Base-by-base conservation (phyloP, 1,140 invertebrate genomes). In the Brachionus plicatilis region DNA sequence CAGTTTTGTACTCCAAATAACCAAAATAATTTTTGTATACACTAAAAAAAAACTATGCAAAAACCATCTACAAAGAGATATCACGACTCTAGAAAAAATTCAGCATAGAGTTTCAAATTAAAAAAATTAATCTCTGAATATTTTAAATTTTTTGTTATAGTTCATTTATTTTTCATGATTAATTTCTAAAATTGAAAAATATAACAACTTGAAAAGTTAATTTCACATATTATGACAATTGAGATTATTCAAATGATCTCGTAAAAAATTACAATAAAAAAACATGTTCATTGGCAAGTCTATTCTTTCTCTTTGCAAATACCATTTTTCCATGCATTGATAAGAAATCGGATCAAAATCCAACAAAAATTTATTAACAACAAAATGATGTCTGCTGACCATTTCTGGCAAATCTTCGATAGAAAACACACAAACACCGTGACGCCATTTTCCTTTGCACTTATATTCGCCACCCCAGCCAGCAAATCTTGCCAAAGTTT, bases 351-450 rank as follows among this genome's bases (percentile, higher is more conserved):
- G 87, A 50, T 88, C 85, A 79, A 80, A 86, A 41, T 87, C 84
- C 17, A 85, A 56, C 79, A 87, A 85, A 80, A 90, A 88, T 82
- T 90, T 89, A 85, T 89, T 90, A 43, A 86, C 87, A 84, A 89
- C 87, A 12, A 89, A 68, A 72, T 88, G 84, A 20, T 70, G 86
- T 43, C 86, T 37, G 6, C 65, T 29, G 0, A 60, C 60, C 0
- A 89, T 43, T 20, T 84, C 66, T 6, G 85, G 85, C 66, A 89
- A 80, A 85, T 89, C 88, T 8, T 70, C 85, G 29, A 86, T 82
- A 11, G 86, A 85, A 43, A 88, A 86, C 14, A 88, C 86, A 84
- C 88, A 88, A 1, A 88, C 85, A 20, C 85, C 83, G 65, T 87
- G 50, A 47, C 66, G 17, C 14, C 20, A 29, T 56, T 33, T 41